Conservation (phyloP, 2,113 vertebrate genomes). For the Meleagris gallopavo region DNA sequence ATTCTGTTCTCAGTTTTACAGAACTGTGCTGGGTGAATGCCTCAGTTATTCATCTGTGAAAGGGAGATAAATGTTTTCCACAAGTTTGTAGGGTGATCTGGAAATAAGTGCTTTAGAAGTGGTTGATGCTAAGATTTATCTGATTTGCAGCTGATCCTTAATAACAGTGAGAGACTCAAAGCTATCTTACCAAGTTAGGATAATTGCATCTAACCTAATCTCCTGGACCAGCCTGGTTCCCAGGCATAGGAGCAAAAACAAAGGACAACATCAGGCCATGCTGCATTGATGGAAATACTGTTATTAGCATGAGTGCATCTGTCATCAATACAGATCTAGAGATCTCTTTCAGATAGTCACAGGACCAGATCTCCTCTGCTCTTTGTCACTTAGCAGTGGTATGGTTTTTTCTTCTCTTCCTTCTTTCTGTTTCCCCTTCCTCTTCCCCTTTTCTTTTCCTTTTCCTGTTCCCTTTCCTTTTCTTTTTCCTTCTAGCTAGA, state of each 20-base stretch:
- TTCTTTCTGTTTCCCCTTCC: too few relatives aligned
- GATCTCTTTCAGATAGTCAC: background rate
- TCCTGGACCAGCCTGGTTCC: background rate
- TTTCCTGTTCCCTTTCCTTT: background rate
- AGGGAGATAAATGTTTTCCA: background rate
- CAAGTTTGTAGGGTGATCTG: background rate
- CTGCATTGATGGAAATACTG: background rate
- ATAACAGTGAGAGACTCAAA: background rate
- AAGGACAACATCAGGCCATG: background rate
- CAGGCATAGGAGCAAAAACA: background rate
- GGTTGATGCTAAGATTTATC: background rate
- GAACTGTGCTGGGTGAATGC: background rate
- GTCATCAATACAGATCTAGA: background rate
- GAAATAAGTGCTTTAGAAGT: background rate
- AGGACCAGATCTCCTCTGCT: background rate
- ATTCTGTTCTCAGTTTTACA: constrained; percentile 21
- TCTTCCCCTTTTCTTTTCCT: too few relatives aligned
- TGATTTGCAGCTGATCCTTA: background rate
- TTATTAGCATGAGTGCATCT: background rate
- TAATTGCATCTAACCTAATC: background rate
- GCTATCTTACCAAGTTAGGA: background rate
- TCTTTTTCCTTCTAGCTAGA: background rate
- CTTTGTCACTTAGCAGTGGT: background rate
- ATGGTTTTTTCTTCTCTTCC: background rate
- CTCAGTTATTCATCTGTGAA: background rate